A percentile compares a stretch with the other conserved stretches of the same genome.
Evolutionary conservation across 2,888 invertebrate species (phyloP).

Genomic region (Lithophane ornitopus): DNA sequence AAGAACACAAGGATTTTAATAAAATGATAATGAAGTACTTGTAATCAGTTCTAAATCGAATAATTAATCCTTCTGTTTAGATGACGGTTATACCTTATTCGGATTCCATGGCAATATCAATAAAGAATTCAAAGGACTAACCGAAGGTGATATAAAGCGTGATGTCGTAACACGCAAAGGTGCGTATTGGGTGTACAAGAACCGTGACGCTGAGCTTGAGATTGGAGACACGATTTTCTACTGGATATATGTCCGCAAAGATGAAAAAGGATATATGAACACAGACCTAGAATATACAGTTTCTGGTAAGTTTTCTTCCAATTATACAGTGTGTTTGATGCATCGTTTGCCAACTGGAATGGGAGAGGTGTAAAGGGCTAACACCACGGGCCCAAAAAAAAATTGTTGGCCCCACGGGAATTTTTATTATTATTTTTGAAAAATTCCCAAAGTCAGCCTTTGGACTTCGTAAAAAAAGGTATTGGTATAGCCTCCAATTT

Average conservation of each 20-base stretch:
- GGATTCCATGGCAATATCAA: conserved; percentile 92
- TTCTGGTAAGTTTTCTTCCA: conserved; percentile 77
- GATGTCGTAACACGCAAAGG: conserved; percentile 91
- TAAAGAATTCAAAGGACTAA: conserved; percentile 92
- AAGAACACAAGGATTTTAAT: background rate
- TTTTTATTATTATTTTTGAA: too few relatives aligned
- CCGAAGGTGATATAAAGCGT: conserved; percentile 91
- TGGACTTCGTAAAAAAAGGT: too few relatives aligned
- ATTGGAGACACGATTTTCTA: conserved; percentile 93
- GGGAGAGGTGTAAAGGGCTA: too few relatives aligned
- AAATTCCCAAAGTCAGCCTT: too few relatives aligned
- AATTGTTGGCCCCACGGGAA: too few relatives aligned
- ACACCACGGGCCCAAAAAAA: too few relatives aligned
- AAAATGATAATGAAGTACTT: background rate
- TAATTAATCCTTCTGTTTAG: conserved; percentile 69
- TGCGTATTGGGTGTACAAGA: conserved; percentile 92
- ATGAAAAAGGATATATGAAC: conserved; percentile 92
- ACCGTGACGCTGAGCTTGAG: conserved; percentile 89
- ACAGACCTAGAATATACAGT: conserved; percentile 89
- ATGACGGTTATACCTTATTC: conserved; percentile 90
- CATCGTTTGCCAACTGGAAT: too few relatives aligned
- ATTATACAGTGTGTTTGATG: too few relatives aligned
- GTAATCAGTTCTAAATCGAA: too few relatives aligned
- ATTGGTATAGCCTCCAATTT: too few relatives aligned
- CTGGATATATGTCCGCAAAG: conserved; percentile 93